phyloP scores from a whole-genome alignment of 2,113 vertebrate genomes.

The Peromyscus maniculatus region DNA sequence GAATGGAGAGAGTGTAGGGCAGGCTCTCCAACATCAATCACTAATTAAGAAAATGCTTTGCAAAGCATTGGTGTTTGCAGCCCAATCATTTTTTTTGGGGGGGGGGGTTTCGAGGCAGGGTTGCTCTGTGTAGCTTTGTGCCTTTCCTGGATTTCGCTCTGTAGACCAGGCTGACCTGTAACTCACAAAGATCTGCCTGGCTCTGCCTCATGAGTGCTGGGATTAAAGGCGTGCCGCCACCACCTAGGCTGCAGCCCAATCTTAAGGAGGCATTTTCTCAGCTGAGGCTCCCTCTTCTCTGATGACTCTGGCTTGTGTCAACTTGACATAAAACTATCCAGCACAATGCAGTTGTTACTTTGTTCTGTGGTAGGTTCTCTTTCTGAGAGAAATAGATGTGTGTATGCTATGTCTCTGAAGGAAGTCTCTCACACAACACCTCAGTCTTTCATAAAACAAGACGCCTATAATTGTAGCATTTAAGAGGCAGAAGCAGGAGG shows the following conservation, averaged over 20 bases:
- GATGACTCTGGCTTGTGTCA: neutral
- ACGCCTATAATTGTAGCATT: too few species aligned
- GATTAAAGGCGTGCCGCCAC: too few species aligned
- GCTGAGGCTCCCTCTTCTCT: neutral
- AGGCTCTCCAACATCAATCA: neutral
- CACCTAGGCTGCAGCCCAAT: too few species aligned
- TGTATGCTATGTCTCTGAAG: neutral
- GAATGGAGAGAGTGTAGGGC: neutral
- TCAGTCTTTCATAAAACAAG: neutral
- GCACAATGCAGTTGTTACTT: neutral
- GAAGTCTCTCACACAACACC: neutral
- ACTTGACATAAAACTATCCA: neutral
- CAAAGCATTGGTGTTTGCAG: neutral
- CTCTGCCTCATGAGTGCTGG: too few species aligned
- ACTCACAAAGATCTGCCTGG: too few species aligned
- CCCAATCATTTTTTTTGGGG: too few species aligned
- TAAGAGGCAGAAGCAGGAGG: neutral
- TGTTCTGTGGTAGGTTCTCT: neutral
- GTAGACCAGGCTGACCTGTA: too few species aligned
- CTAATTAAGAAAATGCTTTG: neutral
- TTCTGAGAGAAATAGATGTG: neutral
- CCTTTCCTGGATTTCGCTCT: too few species aligned
- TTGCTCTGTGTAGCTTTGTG: neutral
- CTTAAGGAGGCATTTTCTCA: neutral
- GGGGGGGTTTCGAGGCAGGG: too few species aligned